Conservation (phyloP, 2,797 vertebrate genomes). For the Sebastes cheni region DNA sequence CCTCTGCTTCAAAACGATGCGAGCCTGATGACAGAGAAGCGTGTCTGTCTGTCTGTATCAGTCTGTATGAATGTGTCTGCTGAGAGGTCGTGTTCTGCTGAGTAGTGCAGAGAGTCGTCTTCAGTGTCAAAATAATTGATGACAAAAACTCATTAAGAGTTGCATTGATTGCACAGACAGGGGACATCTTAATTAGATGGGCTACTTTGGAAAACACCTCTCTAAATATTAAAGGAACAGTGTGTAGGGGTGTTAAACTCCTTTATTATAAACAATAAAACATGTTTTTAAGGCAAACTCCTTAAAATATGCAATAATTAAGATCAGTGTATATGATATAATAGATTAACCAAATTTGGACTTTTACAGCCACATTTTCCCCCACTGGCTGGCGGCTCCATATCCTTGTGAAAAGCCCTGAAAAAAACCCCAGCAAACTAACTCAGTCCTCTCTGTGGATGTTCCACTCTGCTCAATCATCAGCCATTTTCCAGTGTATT, state of each 20-base stretch:
- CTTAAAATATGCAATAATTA: background rate
- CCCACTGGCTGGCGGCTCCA: background rate
- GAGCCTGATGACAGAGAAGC: background rate
- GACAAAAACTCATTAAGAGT: background rate
- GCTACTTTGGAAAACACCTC: background rate
- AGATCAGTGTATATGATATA: background rate
- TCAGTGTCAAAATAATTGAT: background rate
- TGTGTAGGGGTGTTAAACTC: background rate
- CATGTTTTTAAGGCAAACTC: background rate
- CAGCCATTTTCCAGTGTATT: background rate
- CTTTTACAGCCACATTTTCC: background rate
- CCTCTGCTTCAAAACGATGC: background rate
- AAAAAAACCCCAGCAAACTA: background rate
- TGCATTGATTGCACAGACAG: background rate
- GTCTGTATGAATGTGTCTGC: background rate
- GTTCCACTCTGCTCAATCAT: background rate
- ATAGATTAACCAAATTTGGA: background rate
- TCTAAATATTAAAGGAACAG: background rate
- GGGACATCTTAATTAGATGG: background rate
- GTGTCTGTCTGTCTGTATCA: background rate
- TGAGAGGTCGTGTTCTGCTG: background rate
- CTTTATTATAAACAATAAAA: background rate
- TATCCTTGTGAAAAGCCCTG: background rate
- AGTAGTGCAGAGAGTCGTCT: background rate
- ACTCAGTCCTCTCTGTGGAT: background rate